Conservation (phyloP, 2,888 invertebrate genomes). For the Trichopoda pennipes region DNA sequence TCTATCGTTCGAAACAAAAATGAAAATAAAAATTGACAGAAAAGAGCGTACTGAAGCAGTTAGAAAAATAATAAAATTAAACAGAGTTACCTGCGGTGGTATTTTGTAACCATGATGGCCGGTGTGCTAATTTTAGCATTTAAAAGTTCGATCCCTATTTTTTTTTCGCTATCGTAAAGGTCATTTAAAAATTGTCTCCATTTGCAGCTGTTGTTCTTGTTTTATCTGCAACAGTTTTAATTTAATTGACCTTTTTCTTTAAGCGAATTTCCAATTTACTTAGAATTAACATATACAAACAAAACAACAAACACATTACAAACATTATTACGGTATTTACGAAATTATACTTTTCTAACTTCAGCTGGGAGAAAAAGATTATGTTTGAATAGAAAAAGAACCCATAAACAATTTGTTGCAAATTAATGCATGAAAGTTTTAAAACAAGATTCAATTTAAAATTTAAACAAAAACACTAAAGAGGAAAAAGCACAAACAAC, state of each 20-base stretch:
- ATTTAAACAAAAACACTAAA: not conserved
- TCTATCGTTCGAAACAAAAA: no score
- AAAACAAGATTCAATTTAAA: slow-evolving; percentile 61
- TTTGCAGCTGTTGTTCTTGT: slow-evolving; percentile 5
- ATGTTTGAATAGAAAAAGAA: slow-evolving; percentile 29
- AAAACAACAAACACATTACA: slow-evolving; percentile 52
- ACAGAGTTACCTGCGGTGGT: slow-evolving; percentile 3
- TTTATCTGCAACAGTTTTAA: slow-evolving; percentile 2
- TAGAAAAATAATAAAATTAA: no score
- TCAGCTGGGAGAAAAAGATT: slow-evolving; percentile 27
- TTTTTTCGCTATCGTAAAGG: slow-evolving; percentile 17
- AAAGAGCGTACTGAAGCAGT: no score
- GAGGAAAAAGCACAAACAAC: not conserved
- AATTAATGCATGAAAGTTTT: slow-evolving; percentile 65
- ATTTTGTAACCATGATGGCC: no score
- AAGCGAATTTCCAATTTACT: slow-evolving; percentile 14
- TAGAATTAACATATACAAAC: slow-evolving; percentile 7
- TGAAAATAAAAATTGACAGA: no score
- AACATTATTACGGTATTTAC: slow-evolving; percentile 67
- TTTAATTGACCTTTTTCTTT: slow-evolving; percentile 35
- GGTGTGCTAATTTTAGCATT: no score
- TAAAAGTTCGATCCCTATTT: slow-evolving; percentile 33
- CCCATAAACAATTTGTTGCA: slow-evolving; percentile 63
- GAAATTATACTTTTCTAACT: slow-evolving; percentile 56
- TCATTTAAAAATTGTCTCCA: slow-evolving; percentile 73